Base-by-base conservation (phyloP, 2,797 vertebrate genomes). In the Acanthurus lineatus region DNA sequence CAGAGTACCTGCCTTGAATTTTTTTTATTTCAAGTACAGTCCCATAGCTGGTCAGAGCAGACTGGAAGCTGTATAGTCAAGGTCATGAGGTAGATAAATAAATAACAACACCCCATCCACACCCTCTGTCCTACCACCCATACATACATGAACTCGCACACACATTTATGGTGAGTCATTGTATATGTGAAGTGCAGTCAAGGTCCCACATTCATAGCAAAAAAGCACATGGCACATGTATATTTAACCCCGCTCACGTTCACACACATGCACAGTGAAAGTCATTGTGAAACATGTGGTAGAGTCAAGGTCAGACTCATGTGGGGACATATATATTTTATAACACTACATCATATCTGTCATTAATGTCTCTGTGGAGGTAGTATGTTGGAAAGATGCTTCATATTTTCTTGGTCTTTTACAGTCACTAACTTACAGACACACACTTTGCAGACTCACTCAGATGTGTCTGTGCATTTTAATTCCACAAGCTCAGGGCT, bases 181-280 rank as follows among this genome's bases (percentile, higher is more conserved):
- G 72, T 85, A 82, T 81, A 86, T 66, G 77, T 51, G 78, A 85
- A 78, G 65, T 65, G 60, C 53, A 68, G 69, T 73, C 65, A 89
- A 85, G 81, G 84, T 87, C 32, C 9, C 51, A 45, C 60, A 54
- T 84, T 87, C 54, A 66, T 44, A 59, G 64, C 72, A 73, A 53
- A 42, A 35, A 73, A 69, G 53, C 72, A 72, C 71, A 84, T 57
- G 67, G 62, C 69, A 48, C 67, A 78, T 82, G 49, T 80, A 88
- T 85, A 82, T 88, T 86, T 87, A 88, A 82, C 75, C 42, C 62
- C 38, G 61, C 44, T 9, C 25, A 19, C 12, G 2, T 63, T 6
- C 49, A 62, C 44, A 64, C 69, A 53, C 32, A 47, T 2, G 19
- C 45, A 42, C 69, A 65, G 9, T 40, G 42, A 28, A 17, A 59